Evolutionary conservation across 1,140 invertebrate genomes (phyloP), one percentile per base, ranked within the genome.

Genomic region (Diorhabda sublineata): DNA sequence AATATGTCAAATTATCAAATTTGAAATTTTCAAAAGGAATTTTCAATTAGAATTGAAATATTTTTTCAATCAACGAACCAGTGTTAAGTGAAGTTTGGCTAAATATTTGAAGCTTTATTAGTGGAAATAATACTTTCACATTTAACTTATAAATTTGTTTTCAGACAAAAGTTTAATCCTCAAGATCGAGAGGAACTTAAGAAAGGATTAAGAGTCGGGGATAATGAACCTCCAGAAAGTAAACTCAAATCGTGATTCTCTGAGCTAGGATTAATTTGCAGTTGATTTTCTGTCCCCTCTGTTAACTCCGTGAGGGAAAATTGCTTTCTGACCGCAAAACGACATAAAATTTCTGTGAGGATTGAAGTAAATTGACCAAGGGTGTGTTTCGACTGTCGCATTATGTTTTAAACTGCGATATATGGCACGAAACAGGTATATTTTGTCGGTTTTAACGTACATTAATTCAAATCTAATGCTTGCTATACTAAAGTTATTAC

Each of bases 331-430:
- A 4, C 47, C 47, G 4, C 47, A 52, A n/a, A 52, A 6, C 47
- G 47, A 52, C 47, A 52, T 52, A n/a, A 52, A 26, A 52, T 52
- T 52, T 52, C 47, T 52, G 47, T 52, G 47, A 52, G 47, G 47
- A 8, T 52, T 52, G 47, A 52, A 52, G 47, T 52, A 52, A 52
- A 52, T 52, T 52, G 47, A 52, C 47, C 47, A 52, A 52, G 47
- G 47, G 47, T 52, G 47, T 52, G n/a, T 52, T 52, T 52, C 47
- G n/a, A n/a, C 6, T n/a, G n/a, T 26, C 6, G 47, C 2, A 52
- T 52, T 52, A 52, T 52, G 47, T 52, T 52, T 52, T 52, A 52
- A 52, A 52, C 47, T 52, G 47, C 47, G 47, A 52, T 52, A 52
- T 52, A 52, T 52, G 6, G 47, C 47, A 52, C 6, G 47, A n/a